A percentile compares a stretch with the other conserved stretches of the same genome.
Conservation (phyloP, 2,797 vertebrate genomes). For the Sebastes steindachneri region DNA sequence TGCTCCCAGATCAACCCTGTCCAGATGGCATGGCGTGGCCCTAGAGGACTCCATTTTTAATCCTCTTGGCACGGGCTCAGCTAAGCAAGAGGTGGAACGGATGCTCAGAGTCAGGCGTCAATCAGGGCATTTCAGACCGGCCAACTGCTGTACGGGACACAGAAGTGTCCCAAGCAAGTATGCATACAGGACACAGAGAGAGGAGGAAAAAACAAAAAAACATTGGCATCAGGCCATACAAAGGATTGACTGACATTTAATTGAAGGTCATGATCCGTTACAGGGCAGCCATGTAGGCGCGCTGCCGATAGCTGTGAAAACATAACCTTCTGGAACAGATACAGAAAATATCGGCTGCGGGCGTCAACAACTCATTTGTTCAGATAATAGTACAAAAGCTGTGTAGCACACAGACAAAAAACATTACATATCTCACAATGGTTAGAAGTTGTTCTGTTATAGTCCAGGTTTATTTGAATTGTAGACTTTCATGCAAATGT, state of each 20-base stretch:
- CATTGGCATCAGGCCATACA: background rate
- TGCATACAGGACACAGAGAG: background rate
- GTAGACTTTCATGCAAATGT: background rate
- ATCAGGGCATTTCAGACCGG: conserved; percentile 55
- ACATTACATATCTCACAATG: background rate
- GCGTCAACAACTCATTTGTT: background rate
- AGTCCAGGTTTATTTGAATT: background rate
- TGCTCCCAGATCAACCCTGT: conserved; percentile 76
- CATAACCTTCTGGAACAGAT: background rate
- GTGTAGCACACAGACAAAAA: too few relatives aligned
- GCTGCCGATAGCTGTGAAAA: background rate
- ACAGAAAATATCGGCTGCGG: background rate
- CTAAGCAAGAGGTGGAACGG: conserved; percentile 76
- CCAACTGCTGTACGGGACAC: conserved; percentile 19
- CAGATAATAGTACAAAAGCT: background rate
- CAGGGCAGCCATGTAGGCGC: background rate
- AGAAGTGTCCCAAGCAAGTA: background rate
- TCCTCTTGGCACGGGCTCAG: conserved; percentile 77
- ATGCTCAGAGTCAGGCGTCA: conserved; percentile 74
- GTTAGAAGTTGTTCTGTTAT: background rate
- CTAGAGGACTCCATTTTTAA: conserved; percentile 80
- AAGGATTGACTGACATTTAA: conserved; percentile 29
- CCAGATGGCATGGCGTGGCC: conserved; percentile 79
- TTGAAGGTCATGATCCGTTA: conserved; percentile 10
- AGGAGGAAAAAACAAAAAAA: background rate